phyloP scores from a whole-genome alignment of 37 sponge, comb jelly and placozoan species.

The Cliona cf. orientalis region DNA sequence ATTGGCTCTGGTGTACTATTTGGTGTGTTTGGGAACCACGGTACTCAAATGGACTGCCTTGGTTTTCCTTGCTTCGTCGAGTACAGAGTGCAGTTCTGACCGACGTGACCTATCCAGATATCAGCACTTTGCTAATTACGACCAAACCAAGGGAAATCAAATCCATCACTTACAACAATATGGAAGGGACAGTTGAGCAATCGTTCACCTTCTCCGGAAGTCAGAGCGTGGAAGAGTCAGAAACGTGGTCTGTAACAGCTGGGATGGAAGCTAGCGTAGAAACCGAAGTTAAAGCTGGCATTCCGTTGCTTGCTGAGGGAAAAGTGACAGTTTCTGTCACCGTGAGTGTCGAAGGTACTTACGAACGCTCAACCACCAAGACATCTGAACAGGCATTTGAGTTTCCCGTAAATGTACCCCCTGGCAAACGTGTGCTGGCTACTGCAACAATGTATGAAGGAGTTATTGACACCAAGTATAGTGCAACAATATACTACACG shows the following conservation, averaged over 20 bases:
- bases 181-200: neutral
- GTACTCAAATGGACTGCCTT: neutral
- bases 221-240: neutral
- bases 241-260: neutral
- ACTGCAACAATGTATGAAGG: neutral
- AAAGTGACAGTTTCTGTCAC: neutral
- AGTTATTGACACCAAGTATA: neutral
- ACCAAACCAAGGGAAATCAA: neutral
- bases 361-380: neutral
- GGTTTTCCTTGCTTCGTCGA: neutral
- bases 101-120: neutral
- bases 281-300: neutral
- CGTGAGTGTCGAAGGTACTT: neutral
- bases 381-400: neutral
- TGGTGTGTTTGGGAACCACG: neutral
- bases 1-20: neutral
- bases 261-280: neutral
- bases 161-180: neutral
- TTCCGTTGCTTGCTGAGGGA: neutral
- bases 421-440: neutral
- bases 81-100: neutral
- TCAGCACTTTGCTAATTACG: neutral
- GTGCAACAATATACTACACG: neutral
- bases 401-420: neutral
- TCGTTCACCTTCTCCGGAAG: neutral